phyloP scores from a whole-genome alignment of 2,113 vertebrate genomes.

The Pipa parva region DNA sequence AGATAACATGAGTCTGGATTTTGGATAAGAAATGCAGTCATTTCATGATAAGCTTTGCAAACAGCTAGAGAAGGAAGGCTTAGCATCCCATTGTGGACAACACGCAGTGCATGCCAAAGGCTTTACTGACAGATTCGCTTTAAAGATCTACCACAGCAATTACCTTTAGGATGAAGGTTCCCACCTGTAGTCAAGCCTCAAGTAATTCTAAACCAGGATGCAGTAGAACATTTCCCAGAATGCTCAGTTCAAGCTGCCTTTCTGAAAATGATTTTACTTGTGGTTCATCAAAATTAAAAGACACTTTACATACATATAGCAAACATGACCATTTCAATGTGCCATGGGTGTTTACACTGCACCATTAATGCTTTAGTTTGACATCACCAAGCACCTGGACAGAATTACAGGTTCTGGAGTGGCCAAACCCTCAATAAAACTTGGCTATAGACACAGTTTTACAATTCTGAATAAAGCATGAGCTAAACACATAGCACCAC shows the following conservation, averaged over 20 bases:
- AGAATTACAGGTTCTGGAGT: no score
- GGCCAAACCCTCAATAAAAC: no score
- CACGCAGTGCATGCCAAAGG: constrained; percentile 8
- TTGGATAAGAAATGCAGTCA: constrained; percentile 18
- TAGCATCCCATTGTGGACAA: constrained; percentile 5
- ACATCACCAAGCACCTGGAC: no score
- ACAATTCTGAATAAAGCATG: no score
- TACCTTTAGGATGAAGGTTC: constrained; percentile 18
- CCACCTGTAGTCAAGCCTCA: constrained; percentile 12
- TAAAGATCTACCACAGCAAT: constrained; percentile 24
- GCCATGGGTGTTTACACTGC: no score
- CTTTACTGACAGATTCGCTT: constrained; percentile 13
- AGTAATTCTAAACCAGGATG: constrained; percentile 1
- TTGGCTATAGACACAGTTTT: no score
- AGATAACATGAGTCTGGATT: constrained; percentile 18
- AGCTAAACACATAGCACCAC: no score
- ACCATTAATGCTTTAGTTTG: no score
- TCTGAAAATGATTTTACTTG: not conserved
- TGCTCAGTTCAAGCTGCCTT: not conserved
- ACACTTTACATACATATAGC: not conserved
- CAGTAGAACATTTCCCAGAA: not conserved
- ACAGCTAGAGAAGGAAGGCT: constrained; percentile 2
- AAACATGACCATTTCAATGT: no score
- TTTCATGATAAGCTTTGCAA: constrained; percentile 16
- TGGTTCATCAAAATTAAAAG: not conserved